phyloP scores from a whole-genome alignment of 2,113 vertebrate species.

The Corydoras maculifer region DNA sequence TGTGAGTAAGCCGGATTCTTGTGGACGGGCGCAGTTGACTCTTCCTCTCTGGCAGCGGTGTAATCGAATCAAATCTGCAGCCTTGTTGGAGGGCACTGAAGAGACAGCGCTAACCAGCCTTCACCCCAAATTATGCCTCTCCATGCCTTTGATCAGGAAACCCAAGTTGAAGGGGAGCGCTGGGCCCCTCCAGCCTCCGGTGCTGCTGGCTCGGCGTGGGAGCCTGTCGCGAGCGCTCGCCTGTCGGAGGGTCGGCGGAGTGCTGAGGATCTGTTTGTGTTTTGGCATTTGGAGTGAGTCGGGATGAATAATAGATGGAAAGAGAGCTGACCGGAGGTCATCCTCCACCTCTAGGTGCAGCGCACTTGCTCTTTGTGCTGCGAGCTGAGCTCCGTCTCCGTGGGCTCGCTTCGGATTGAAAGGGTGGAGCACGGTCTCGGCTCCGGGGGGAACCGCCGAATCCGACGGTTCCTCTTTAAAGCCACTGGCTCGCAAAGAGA shows the following conservation, averaged over 20 bases:
- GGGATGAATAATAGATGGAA: constrained; percentile 42
- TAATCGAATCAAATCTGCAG: constrained; percentile 24
- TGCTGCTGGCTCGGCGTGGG: neutral
- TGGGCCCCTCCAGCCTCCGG: neutral
- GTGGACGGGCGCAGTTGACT: constrained; percentile 16
- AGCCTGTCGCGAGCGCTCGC: neutral
- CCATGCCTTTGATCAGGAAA: constrained; percentile 32
- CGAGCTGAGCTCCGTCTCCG: constrained; percentile 6
- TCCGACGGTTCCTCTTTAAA: too few species aligned
- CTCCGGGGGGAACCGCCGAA: too few species aligned
- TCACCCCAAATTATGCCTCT: constrained; percentile 27
- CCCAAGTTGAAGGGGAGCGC: constrained; percentile 17
- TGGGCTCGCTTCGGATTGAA: neutral
- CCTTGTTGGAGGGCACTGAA: constrained; percentile 18
- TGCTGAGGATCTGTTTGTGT: constrained; percentile 27
- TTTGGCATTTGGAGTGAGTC: constrained; percentile 18
- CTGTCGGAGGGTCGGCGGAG: constrained; percentile 13
- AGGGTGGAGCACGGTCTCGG: too few species aligned
- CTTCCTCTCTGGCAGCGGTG: constrained; percentile 4
- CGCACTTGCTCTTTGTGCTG: constrained; percentile 13
- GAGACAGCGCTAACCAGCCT: constrained; percentile 19
- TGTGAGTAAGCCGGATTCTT: neutral
- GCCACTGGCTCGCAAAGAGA: too few species aligned
- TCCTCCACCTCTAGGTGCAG: constrained; percentile 22
- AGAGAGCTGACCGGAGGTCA: constrained; percentile 28